phyloP scores from a whole-genome alignment of 2,797 vertebrate species.

The Pseudocheirus occidentalis region DNA sequence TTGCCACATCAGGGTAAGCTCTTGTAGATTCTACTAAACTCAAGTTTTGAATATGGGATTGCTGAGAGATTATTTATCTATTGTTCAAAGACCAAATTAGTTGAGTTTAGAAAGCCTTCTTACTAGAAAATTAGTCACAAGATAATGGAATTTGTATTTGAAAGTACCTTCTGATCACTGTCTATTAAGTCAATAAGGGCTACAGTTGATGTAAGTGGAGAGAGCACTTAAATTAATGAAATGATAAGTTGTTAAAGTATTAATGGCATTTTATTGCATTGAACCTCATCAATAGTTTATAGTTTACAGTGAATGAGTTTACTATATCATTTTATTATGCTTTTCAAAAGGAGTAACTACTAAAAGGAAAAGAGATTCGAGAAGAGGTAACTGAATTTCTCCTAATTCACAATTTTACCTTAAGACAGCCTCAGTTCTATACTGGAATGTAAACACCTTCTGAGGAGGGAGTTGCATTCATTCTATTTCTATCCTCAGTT shows the following conservation, averaged over 20 bases:
- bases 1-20: neutral
- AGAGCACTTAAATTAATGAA: neutral
- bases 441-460: neutral
- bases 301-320: neutral
- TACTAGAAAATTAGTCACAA: neutral
- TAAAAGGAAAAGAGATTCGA: neutral
- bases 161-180: neutral
- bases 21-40: neutral
- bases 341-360: neutral
- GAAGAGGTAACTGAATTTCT: neutral
- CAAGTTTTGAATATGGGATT: neutral
- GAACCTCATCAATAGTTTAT: neutral
- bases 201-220: neutral
- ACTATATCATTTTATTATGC: neutral
- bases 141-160: neutral
- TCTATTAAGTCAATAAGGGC: neutral
- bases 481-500: neutral
- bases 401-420: neutral
- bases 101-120: neutral
- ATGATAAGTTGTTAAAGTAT: neutral
- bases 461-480: neutral
- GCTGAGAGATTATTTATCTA: neutral
- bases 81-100: neutral
- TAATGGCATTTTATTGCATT: neutral
- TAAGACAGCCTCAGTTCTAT: neutral